Base-by-base conservation (phyloP, 2,888 invertebrate species). In the Chymomyza procnemis region DNA sequence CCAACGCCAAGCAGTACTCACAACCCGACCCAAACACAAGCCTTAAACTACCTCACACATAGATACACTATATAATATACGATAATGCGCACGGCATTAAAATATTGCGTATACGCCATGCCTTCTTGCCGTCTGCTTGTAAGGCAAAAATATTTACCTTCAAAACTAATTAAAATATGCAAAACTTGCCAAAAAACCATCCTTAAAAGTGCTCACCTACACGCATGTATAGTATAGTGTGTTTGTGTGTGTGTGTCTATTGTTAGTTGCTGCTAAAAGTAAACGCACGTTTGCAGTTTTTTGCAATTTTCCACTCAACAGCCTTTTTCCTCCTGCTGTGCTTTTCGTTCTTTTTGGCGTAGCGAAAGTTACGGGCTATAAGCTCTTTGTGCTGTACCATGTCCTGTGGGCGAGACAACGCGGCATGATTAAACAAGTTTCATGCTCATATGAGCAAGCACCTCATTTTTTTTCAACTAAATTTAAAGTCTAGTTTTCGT, bases 131-230 rank as follows among this genome's bases (percentile, higher is more conserved):
- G 19, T 14, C 50, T 26, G 57, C 30, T 26, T 75, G 19, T 50
- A 52, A 26, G 30, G 41, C 21, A 21, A 65, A 50, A 56, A 48
- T 71, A 50, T 67, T 69, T 70, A 68, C 46, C 69, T 73, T 46
- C 69, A 69, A 84, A 81, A 84, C 80, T 86, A 81, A 81, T 81
- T 81, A 83, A 81, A 86, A 86, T 86, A 78, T 81, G 86, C 84
- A 83, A 79, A 81, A 78, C 78, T 81, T 76, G 84, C 80, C 78
- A 74, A 81, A 86, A n/a, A 76, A 80, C 50, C 16, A 50, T 3
- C 67, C 81, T 80, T 73, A 69, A 75, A 62, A 68, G 74, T 66
- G 71, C 19, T 1, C 19, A 18, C 54, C 57, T 70, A 71, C 80
- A 82, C 64, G 57, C 34, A 4, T 6, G 5, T 46, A 21, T 48